Conservation (phyloP, 2,797 vertebrate species). For the Cynodonichthys magdalenae region DNA sequence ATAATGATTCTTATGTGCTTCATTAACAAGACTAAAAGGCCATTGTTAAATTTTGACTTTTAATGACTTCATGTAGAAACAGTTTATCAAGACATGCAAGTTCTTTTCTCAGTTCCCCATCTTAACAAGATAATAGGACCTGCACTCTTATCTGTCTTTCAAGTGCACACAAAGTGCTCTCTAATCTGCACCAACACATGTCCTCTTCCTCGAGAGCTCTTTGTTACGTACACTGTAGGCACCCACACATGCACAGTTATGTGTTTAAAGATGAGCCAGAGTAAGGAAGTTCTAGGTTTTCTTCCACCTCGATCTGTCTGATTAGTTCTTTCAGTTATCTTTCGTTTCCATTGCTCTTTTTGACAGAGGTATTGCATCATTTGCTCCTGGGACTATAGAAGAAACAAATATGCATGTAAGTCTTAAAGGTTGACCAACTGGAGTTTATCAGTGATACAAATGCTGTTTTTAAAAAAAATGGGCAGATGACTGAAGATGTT, state of each 20-base stretch:
- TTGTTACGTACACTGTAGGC: background rate
- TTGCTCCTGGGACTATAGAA: no score
- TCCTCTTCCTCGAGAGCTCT: background rate
- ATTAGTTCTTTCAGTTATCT: background rate
- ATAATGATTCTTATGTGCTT: slow-evolving; percentile 21
- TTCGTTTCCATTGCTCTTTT: background rate
- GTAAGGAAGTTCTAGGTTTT: background rate
- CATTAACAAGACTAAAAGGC: slow-evolving; percentile 8
- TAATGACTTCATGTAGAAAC: background rate
- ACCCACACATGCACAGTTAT: background rate
- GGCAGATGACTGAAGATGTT: no score
- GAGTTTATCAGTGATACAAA: no score
- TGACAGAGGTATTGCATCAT: no score
- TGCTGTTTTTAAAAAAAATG: no score
- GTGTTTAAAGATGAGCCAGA: background rate
- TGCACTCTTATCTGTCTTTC: background rate
- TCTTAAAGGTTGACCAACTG: no score
- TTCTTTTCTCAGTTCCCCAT: background rate
- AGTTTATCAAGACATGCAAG: background rate
- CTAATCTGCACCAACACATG: background rate
- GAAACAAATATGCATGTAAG: no score
- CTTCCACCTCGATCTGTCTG: background rate
- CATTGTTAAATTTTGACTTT: slow-evolving; percentile 1
- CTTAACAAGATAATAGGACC: background rate
- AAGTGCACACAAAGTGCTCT: background rate